Evolutionary conservation across 2,113 vertebrate species (phyloP).

Genomic region (Odontesthes bonariensis): DNA sequence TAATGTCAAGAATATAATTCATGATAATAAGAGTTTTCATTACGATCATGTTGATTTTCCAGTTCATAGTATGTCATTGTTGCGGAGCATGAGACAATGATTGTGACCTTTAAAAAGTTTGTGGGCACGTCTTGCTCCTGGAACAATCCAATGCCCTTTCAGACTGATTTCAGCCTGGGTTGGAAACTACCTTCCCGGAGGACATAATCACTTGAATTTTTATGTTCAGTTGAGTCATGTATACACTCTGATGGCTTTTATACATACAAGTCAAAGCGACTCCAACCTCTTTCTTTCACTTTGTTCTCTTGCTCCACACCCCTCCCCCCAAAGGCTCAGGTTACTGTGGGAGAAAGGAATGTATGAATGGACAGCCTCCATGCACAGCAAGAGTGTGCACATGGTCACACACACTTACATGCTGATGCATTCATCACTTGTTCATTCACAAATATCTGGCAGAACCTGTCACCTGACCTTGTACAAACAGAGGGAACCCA

Average conservation of each 20-base stretch:
- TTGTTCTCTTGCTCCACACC: constrained; percentile 13
- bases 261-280: constrained; percentile 28
- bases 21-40: too few species aligned
- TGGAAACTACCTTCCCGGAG: too few species aligned
- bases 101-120: too few species aligned
- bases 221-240: constrained; percentile 4
- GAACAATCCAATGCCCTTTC: too few species aligned
- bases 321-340: constrained; percentile 62
- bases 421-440: constrained; percentile 1
- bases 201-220: too few species aligned
- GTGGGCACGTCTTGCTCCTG: too few species aligned
- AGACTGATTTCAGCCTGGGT: too few species aligned
- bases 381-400: constrained; percentile 16
- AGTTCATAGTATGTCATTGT: too few species aligned
- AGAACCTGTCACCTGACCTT: constrained; percentile 69
- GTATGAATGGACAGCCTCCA: constrained; percentile 75
- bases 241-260: constrained; percentile 18
- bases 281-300: constrained; percentile 35
- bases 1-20: too few species aligned
- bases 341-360: constrained; percentile 75
- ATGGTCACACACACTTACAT: background rate
- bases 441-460: constrained; percentile 82
- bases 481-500: constrained; percentile 70
- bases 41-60: too few species aligned
- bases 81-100: too few species aligned